Conservation (phyloP, 2,113 vertebrate species). For the Engraulis encrasicolus region DNA sequence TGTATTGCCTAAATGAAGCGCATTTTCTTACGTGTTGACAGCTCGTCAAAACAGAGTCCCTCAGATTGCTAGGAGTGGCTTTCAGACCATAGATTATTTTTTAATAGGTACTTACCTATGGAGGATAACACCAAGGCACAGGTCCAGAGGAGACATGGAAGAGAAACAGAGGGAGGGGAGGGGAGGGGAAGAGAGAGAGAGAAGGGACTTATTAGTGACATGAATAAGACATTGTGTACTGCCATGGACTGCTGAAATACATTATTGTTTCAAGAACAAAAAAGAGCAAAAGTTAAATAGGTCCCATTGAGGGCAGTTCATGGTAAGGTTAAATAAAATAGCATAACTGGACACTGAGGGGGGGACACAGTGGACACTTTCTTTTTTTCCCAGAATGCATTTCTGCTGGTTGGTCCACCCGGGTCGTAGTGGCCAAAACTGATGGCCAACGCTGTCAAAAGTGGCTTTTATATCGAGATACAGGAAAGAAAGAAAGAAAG, state of each 20-base stretch:
- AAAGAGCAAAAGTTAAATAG: background rate
- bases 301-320: background rate
- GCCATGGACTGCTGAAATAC: background rate
- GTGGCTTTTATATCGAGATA: background rate
- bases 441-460: background rate
- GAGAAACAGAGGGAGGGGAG: background rate
- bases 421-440: background rate
- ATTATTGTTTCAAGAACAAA: background rate
- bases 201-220: background rate
- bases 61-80: too few relatives aligned
- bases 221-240: background rate
- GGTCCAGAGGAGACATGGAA: background rate
- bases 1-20: too few relatives aligned
- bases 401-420: background rate
- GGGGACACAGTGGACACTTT: too few relatives aligned
- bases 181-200: background rate
- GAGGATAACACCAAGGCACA: background rate
- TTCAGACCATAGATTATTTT: background rate
- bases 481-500: background rate
- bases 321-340: too few relatives aligned
- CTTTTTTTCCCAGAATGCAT: background rate
- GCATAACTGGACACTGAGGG: too few relatives aligned
- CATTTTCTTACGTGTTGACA: too few relatives aligned
- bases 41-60: background rate
- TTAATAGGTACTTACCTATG: constrained; percentile 4